These are phyloP conservation scores for Aphis gossypii DNA, from an alignment of 1,140 invertebrate genomes.

Conservation along the genomic window DNA sequence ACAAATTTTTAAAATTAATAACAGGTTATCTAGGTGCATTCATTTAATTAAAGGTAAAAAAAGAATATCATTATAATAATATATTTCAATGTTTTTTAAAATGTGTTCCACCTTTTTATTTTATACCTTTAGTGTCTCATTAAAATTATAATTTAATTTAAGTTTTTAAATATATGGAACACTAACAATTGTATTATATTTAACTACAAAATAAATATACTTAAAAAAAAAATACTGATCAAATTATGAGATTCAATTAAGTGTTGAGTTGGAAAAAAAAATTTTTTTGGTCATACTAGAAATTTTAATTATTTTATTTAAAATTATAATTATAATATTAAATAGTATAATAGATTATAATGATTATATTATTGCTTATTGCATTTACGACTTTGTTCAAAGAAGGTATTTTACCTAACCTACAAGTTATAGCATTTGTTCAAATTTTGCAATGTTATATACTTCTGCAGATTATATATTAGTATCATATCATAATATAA, in stretches of 20 bases:
- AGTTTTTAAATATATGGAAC: not conserved
- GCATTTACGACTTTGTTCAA: not conserved
- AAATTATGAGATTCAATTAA: constrained; percentile 15
- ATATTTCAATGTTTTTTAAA: not conserved
- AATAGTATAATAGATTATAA: not conserved
- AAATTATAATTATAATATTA: not conserved
- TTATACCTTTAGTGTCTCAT: not conserved
- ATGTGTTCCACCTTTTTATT: not conserved
- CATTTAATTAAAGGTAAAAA: not conserved
- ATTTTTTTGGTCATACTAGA: not conserved
- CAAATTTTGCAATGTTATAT: not conserved
- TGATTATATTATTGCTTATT: not conserved
- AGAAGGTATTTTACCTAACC: not conserved
- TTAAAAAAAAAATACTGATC: not conserved
- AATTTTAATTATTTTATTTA: not conserved
- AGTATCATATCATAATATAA: not conserved
- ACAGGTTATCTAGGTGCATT: not conserved
- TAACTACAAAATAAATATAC: not conserved
- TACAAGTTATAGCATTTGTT: not conserved
- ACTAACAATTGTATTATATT: not conserved
- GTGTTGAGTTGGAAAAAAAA: not conserved
- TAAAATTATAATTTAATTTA: no score
- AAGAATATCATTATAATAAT: not conserved
- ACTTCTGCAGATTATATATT: not conserved
- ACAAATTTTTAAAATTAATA: not conserved